Evolutionary conservation across 92 coral and sea anemone genomes (phyloP).

Genomic region (Umimayanthus kanabou): DNA sequence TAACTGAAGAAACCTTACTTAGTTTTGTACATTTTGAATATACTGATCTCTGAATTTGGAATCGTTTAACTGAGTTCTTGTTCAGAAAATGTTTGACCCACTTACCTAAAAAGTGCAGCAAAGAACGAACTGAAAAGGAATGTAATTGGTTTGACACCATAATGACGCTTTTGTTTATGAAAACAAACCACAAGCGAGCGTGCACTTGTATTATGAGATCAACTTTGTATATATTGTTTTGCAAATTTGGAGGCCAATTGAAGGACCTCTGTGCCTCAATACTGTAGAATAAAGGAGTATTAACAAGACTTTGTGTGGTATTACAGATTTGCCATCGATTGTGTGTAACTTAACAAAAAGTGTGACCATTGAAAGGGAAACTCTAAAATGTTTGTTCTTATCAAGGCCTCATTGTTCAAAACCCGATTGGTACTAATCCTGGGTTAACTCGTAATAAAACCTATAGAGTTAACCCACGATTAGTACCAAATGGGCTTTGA

Average conservation of each 20-base stretch:
- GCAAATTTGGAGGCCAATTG: slow-evolving; percentile 21
- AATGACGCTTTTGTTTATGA: background rate
- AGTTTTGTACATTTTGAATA: background rate
- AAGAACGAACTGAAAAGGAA: background rate
- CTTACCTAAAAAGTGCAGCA: background rate
- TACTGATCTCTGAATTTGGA: background rate
- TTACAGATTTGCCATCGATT: background rate
- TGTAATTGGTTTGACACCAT: slow-evolving; percentile 6
- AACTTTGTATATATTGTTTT: slow-evolving; percentile 21
- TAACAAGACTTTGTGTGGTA: background rate
- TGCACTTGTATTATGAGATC: slow-evolving; percentile 1
- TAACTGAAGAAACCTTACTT: background rate
- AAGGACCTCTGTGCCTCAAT: background rate
- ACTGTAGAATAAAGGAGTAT: background rate
- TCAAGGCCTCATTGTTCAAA: no score
- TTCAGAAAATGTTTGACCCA: background rate
- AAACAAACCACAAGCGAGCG: slow-evolving; percentile 5
- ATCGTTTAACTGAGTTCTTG: background rate
- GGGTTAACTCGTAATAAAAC: no score
- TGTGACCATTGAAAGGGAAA: background rate
- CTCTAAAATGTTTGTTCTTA: no score
- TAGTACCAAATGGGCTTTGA: no score
- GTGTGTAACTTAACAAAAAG: background rate
- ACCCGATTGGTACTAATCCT: no score
- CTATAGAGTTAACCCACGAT: no score